These are phyloP conservation scores for Scaptomyza graminum DNA, from an alignment of 1,140 invertebrate genomes.

Conservation along the genomic window DNA sequence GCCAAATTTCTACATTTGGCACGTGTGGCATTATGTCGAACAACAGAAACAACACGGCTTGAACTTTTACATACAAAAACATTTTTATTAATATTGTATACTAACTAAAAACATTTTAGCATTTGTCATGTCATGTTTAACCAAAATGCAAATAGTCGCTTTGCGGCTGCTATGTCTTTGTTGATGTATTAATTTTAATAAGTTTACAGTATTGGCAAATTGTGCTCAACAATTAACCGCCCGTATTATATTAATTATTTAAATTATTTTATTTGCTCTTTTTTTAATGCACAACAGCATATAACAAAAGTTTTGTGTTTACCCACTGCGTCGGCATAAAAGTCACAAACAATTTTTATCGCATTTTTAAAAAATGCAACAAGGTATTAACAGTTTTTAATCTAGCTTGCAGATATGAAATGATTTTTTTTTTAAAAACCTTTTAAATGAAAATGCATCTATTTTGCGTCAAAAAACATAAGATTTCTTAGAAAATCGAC, in stretches of 20 bases:
- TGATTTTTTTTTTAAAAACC: no score
- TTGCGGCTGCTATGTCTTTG: conserved; percentile 46
- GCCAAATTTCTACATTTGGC: conserved; percentile 42
- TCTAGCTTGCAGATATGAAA: neutral
- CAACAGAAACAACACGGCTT: neutral
- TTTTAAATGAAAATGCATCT: no score
- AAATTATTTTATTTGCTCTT: conserved; percentile 41
- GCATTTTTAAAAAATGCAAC: conserved; percentile 6
- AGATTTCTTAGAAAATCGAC: no score
- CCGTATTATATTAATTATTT: conserved; percentile 38
- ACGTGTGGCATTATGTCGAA: neutral
- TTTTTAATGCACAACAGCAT: conserved; percentile 15
- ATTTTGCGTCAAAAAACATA: no score
- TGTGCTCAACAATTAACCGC: conserved; percentile 32
- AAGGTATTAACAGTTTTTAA: neutral
- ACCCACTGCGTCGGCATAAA: conserved; percentile 46
- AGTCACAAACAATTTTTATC: conserved; percentile 57
- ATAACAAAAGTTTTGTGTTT: conserved; percentile 21
- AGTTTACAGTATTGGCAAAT: conserved; percentile 50
- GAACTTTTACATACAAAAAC: conserved; percentile 33
- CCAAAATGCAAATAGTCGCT: conserved; percentile 45
- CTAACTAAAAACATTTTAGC: conserved; percentile 14
- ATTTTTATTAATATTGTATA: conserved; percentile 14
- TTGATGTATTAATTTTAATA: conserved; percentile 73
- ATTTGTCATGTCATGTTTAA: neutral